Base-by-base conservation (phyloP, 1,140 invertebrate species). In the Archegozetes longisetosus region DNA sequence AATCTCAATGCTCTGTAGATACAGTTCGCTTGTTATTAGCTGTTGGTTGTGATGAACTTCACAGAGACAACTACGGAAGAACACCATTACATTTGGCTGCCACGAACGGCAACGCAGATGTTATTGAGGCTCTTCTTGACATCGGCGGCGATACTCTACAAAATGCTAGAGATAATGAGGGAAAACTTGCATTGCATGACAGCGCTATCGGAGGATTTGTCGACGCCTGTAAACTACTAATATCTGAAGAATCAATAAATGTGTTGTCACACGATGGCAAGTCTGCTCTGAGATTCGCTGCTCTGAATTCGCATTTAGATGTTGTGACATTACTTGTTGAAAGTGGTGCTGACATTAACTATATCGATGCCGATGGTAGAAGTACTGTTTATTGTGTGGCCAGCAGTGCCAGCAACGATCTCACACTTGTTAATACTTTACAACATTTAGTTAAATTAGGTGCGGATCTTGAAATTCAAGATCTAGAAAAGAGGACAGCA, bases 191-290 rank as follows among this genome's bases (percentile, higher is more conserved):
- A 2, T 24, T 61, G 20, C 60, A 61, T 26, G 52, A 54, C 22
- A 13, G 52, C 17, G 32, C 40, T 65, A 1, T 64, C 70, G 1
- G 27, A 28, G 26, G 29, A 24, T 32, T 26, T 51, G 13, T 23
- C n/a, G 25, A 22, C 9, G 40, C 27, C 17, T 48, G 22, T 13
- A 26, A 47, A 51, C 49, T 26, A 24, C 26, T 61, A n/a, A 55
- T 55, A n/a, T 28, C 32, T 22, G 20, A 20, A 2, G 47, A 51
- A 32, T 70, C 70, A 50, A 84, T 91, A 3, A 86, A 95, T 74
- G 87, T 91, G 68, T 78, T 83, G 54, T 88, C 90, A 25, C 87
- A 93, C 69, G 90, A 95, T 73, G 90, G 90, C 3, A 90, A 90
- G 73, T 94, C 90, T 3, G 87, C 92, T 0, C 76, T 96, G n/a